Evolutionary conservation across 2,113 vertebrate genomes (phyloP), one percentile per base, ranked within the genome.

Genomic region (Panthera tigris): DNA sequence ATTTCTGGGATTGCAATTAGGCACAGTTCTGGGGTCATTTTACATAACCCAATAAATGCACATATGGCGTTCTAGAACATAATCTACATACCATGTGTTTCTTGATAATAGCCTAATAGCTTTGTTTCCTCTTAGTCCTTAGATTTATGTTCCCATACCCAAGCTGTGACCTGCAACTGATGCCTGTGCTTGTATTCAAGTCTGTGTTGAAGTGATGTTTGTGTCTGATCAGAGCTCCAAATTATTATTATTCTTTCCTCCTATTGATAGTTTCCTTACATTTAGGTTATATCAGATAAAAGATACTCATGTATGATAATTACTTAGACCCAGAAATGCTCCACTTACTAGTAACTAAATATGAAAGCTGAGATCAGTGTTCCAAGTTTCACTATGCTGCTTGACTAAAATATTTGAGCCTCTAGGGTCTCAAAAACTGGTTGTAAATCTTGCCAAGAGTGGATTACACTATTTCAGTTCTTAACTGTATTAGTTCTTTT

Each of bases 401-500:
- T 69, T 96, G 45, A 83, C 45, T 95, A 21, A 95, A 87, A 9
- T 92, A 48, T 81, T 92, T 94, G 90, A 87, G 39, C 10, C 52
- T 79, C n/a, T 45, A 39, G 5, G 9, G 23, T 97, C 18, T 95
- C 45, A 41, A 88, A 91, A 95, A 65, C 21, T 61, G 76, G 16
- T 57, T 95, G 27, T 69, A 91, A 96, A 97, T 95, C 65, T 95
- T 97, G 57, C 66, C 86, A 91, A 85, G 48, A 91, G 8, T 55
- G 85, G 29, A 95, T 81, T 69, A 96, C 23, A 81, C 57, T 65
- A 63, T 94, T 96, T 96, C 36, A 96, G 61, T 89, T 95, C 63
- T 81, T 96, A 96, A 92, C 52, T 91, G 52, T 80, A 63, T 97
- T 92, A 88, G 66, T 90, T 92, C 69, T 74, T 90, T 93, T 96